Conservation (phyloP, 2,797 vertebrate species). For the Phoxinus dragarum region DNA sequence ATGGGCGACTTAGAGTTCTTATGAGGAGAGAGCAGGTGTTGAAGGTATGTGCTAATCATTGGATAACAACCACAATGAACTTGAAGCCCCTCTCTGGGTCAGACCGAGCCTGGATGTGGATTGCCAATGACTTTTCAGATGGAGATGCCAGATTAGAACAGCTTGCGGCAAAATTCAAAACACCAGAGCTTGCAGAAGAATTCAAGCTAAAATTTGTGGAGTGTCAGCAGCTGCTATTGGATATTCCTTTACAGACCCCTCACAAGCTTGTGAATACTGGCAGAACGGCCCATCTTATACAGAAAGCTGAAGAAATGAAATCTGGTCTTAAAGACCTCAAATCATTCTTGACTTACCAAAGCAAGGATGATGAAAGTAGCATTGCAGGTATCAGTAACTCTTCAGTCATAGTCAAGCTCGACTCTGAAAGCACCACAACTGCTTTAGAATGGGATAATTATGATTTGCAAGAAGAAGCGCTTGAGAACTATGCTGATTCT, state of each 20-base stretch:
- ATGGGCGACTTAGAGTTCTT: conserved; percentile 91
- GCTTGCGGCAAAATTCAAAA: conserved; percentile 97
- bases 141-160: conserved; percentile 91
- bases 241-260: conserved; percentile 96
- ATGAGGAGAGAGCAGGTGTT: conserved; percentile 98
- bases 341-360: conserved; percentile 89
- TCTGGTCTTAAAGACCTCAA: conserved; percentile 94
- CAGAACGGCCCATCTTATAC: conserved; percentile 92
- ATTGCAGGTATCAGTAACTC: conserved; percentile 66
- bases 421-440: conserved; percentile 83
- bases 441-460: conserved; percentile 96
- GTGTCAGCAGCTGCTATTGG: conserved; percentile 90
- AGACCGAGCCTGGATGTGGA: conserved; percentile 96
- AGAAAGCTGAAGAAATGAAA: conserved; percentile 99
- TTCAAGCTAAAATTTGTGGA: conserved; percentile 97
- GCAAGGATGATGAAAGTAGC: conserved; percentile 79
- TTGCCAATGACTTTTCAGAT: conserved; percentile 95
- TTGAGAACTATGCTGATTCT: conserved; percentile 85
- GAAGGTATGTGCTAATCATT: conserved; percentile 98
- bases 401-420: conserved; percentile 77
- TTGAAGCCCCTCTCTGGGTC: conserved; percentile 93
- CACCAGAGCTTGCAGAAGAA: conserved; percentile 89
- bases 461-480: conserved; percentile 85
- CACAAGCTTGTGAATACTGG: conserved; percentile 96
- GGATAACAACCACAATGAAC: conserved; percentile 98